These are phyloP conservation scores for Macaca mulatta DNA, from an alignment of 2,113 vertebrate genomes.

Conservation along the genomic window DNA sequence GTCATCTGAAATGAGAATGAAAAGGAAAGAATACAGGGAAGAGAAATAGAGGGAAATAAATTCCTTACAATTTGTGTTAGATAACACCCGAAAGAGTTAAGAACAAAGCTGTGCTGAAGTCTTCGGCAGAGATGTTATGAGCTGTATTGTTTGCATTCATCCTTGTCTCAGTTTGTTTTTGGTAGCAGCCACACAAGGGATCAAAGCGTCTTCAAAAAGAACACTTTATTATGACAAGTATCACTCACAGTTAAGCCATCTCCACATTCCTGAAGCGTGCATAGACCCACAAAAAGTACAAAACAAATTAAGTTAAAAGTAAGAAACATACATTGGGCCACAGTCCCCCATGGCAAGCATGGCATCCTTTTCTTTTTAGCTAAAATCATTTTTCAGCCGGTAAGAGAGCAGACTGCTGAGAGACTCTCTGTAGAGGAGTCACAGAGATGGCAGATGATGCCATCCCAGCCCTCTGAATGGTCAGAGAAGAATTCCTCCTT, in stretches of 20 bases:
- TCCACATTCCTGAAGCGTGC: neutral
- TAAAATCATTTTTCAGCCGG: slow-evolving; percentile 25
- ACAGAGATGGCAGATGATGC: neutral
- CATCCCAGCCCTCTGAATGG: neutral
- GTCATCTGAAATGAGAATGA: neutral
- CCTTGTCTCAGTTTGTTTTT: neutral
- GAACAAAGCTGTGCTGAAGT: neutral
- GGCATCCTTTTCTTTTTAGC: neutral
- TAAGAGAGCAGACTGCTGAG: neutral
- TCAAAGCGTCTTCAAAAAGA: neutral
- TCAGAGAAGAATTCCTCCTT: neutral
- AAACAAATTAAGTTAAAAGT: slow-evolving; percentile 37
- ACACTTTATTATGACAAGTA: slow-evolving; percentile 13
- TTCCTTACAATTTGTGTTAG: neutral
- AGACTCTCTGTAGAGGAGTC: neutral
- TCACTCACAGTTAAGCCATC: slow-evolving; percentile 3
- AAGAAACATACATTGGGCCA: neutral
- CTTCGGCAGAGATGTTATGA: neutral
- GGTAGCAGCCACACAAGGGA: neutral
- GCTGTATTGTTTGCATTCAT: neutral
- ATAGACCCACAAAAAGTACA: slow-evolving; percentile 13
- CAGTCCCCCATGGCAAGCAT: neutral
- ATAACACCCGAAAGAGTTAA: neutral
- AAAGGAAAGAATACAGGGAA: neutral
- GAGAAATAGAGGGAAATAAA: neutral